Base-by-base conservation (phyloP, 1,140 invertebrate species). In the Saccostrea cuccullata region DNA sequence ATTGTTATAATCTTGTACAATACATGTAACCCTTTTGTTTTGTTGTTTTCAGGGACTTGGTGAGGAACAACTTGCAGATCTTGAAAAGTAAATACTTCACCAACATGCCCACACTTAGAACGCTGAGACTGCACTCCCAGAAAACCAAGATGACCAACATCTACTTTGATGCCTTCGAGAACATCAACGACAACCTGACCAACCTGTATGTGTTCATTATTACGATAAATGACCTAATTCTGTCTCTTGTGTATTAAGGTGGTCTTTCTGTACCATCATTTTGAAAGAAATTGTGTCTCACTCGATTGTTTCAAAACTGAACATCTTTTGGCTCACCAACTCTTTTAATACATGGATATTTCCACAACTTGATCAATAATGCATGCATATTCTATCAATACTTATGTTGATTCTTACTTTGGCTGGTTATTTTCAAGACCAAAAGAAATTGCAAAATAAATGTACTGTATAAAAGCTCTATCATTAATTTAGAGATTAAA, bases 91-190 rank as follows among this genome's bases (percentile, higher is more conserved):
- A 83, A 30, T 86, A 87, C 47, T 88, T 91, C 58, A 89, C 89
- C 15, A 88, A 91, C 83, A 30, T 92, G 84, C 89, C 88, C 9
- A 87, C 90, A 20, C 56, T 92, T 20, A 58, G 86, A 6, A 90
- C 89, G 17, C 87, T 92, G 15, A 77, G 87, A 56, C 85, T 92
- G 17, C 91, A 92, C 86, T 87, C 84, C 55, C 91, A 92, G 82
- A 64, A 84, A 17, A 82, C 86, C 1, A 60, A 73, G 4, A 86
- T 92, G 84, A 90, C 86, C 20, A 84, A 86, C 77, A 91, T 92
- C 70, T 86, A 89, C 40, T 91, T 89, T 82, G 87, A 92, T 86
- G 90, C 90, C 12, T 91, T 91, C 26, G 36, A 86, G 40, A 88
- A 90, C 73, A 91, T 91, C 20, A 88, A 88, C 58, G 86, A 40